Conservation (phyloP, 2,888 invertebrate genomes). For the Campoplex capitator region DNA sequence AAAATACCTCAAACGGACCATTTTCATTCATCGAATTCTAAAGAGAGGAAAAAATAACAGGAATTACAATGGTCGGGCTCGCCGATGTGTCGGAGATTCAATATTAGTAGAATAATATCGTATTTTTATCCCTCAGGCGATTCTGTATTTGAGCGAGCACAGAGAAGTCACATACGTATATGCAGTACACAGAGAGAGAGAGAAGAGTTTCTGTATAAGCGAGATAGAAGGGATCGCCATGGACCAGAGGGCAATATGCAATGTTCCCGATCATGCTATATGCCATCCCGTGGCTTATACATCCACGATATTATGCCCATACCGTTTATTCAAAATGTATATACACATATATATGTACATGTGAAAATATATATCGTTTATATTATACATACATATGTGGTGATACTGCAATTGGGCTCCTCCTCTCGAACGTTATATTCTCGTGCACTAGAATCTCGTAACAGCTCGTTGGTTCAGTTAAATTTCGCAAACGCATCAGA, state of each 20-base stretch:
- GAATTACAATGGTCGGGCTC: not conserved
- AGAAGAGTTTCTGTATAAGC: constrained; percentile 8
- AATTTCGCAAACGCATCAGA: constrained; percentile 65
- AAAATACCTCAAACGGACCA: not conserved
- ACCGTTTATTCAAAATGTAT: not conserved
- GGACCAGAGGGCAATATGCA: constrained; percentile 35
- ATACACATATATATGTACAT: not conserved
- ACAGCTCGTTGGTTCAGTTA: constrained; percentile 64
- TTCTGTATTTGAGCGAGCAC: constrained; percentile 20
- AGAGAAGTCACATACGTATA: constrained; percentile 1
- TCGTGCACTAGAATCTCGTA: constrained; percentile 52
- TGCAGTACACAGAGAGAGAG: constrained; percentile 18
- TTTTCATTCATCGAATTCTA: not conserved
- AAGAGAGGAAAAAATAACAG: not conserved
- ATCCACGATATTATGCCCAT: constrained; percentile 30
- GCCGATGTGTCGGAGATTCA: not conserved
- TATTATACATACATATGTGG: constrained; percentile 12
- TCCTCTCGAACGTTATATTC: constrained; percentile 30
- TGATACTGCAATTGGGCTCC: constrained; percentile 62
- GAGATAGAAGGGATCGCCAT: constrained; percentile 22
- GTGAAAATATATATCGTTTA: constrained; percentile 6
- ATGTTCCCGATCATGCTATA: constrained; percentile 40
- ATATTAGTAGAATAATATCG: constrained; percentile 11
- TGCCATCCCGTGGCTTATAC: constrained; percentile 29
- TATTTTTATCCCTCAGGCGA: constrained; percentile 11